A percentile compares a stretch with the other conserved stretches of the same genome.
These are phyloP conservation scores for Istiophorus platypterus DNA, from an alignment of 2,113 vertebrate genomes.

Conservation along the genomic window DNA sequence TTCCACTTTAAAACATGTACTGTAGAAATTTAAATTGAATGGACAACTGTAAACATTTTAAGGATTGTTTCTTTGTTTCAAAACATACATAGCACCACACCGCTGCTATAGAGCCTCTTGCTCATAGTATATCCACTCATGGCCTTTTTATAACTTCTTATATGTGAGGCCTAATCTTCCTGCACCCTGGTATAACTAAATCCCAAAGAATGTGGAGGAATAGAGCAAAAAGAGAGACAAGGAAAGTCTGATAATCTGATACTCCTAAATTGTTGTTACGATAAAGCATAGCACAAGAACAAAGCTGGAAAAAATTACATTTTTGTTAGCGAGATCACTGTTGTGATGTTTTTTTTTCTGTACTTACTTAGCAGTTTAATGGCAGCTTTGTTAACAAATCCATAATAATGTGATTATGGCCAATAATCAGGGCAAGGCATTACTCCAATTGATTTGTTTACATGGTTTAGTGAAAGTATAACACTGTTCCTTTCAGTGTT, in stretches of 20 bases:
- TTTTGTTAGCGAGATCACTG: background rate
- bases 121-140: slow-evolving; percentile 3
- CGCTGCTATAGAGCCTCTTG: background rate
- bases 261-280: background rate
- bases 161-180: background rate
- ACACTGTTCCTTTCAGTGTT: background rate
- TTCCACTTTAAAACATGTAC: too few relatives aligned
- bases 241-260: background rate
- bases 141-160: slow-evolving; percentile 14
- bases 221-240: background rate
- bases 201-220: slow-evolving; percentile 32
- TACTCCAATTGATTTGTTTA: slow-evolving; percentile 12
- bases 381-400: slow-evolving; percentile 1
- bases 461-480: background rate
- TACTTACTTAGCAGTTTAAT: background rate
- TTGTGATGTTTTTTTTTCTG: background rate
- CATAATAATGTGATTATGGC: slow-evolving; percentile 19
- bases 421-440: background rate
- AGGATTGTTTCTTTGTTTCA: slow-evolving; percentile 20
- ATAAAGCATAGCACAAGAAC: background rate
- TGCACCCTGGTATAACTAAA: slow-evolving; percentile 30
- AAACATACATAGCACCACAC: background rate
- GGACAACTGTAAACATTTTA: slow-evolving; percentile 6
- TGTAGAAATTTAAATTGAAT: background rate
- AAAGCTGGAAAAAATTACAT: background rate